phyloP scores from a whole-genome alignment of 2,797 vertebrate genomes.

The Myiotriccus ornatus region DNA sequence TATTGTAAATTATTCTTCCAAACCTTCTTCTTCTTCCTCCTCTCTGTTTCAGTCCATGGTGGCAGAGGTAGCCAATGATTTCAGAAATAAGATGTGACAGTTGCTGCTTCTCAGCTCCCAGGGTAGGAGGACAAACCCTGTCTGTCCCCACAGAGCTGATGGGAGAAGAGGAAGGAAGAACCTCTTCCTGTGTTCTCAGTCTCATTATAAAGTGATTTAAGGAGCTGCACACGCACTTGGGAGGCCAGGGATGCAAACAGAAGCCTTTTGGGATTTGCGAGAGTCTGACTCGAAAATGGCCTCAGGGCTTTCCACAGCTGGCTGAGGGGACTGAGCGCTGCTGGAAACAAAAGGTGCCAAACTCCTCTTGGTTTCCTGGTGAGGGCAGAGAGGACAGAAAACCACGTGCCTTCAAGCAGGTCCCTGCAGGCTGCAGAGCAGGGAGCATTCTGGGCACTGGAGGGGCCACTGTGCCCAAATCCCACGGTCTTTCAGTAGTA shows the following conservation, averaged over 20 bases:
- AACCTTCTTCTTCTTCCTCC: background rate
- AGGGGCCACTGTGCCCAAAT: background rate
- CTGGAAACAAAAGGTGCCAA: background rate
- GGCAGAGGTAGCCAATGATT: background rate
- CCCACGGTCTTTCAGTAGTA: background rate
- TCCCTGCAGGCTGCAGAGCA: background rate
- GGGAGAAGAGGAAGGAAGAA: background rate
- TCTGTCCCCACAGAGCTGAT: background rate
- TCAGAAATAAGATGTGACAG: background rate
- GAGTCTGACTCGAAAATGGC: background rate
- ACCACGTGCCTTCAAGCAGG: background rate
- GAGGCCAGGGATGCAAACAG: background rate
- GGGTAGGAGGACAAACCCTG: background rate
- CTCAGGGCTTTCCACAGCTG: background rate
- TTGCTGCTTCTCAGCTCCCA: background rate
- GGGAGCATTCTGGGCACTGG: background rate
- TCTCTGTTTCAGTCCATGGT: background rate
- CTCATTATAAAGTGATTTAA: background rate
- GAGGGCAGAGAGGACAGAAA: background rate
- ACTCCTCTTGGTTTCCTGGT: background rate
- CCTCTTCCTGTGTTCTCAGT: background rate
- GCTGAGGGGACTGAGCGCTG: background rate
- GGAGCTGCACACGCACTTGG: background rate
- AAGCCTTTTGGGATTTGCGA: background rate
- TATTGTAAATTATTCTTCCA: background rate